Conservation (phyloP, 2,113 vertebrate genomes). For the Aphyosemion australe region DNA sequence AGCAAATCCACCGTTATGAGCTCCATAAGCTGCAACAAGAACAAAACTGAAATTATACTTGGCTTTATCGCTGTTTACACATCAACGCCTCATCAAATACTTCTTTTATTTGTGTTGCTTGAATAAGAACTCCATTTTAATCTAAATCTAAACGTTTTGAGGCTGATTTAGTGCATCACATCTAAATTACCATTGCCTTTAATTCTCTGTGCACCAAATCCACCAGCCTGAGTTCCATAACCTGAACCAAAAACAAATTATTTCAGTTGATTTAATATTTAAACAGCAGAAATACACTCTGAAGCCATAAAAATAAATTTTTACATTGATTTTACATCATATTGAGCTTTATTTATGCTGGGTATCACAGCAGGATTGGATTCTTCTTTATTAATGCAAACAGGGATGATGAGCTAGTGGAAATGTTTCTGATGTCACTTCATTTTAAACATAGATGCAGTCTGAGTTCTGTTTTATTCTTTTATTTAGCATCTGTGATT, state of each 20-base stretch:
- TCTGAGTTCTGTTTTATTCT: too few species aligned
- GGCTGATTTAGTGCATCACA: neutral
- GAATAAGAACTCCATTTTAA: too few species aligned
- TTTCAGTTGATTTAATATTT: neutral
- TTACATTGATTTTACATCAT: neutral
- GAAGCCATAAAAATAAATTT: too few species aligned
- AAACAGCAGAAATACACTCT: too few species aligned
- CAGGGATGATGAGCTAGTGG: neutral
- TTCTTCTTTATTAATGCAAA: neutral
- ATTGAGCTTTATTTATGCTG: neutral
- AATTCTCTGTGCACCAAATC: constrained; percentile 35
- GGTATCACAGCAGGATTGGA: neutral
- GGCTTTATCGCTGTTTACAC: neutral
- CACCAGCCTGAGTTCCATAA: constrained; percentile 35
- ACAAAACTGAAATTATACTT: neutral
- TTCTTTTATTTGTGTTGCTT: too few species aligned
- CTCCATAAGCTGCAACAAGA: constrained; percentile 37
- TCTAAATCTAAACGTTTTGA: too few species aligned
- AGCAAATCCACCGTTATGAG: constrained; percentile 34
- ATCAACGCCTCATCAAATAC: too few species aligned
- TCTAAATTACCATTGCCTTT: constrained; percentile 51
- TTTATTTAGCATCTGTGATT: too few species aligned
- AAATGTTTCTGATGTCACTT: neutral
- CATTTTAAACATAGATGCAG: too few species aligned
- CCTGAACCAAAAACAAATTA: constrained; percentile 30